Evolutionary conservation across 1,140 invertebrate genomes (phyloP).

Genomic region (Cepaea nemoralis): DNA sequence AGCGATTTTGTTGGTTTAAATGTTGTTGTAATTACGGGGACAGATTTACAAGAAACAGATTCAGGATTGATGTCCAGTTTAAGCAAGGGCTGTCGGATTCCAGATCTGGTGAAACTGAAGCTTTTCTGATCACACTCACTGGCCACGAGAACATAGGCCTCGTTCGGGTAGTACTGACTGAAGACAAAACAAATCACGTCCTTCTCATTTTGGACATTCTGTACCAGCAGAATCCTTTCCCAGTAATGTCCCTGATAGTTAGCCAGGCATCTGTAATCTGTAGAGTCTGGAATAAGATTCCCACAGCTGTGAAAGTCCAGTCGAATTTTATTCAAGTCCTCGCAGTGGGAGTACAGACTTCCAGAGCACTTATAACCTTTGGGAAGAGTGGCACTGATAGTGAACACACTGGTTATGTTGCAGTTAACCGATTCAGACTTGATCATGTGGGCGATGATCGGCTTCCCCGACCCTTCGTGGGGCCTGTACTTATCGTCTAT

Average conservation of each 20-base stretch:
- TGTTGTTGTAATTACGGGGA: slow-evolving; percentile 5
- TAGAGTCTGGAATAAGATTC: neutral
- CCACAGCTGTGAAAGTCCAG: slow-evolving; percentile 47
- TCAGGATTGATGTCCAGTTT: slow-evolving; percentile 40
- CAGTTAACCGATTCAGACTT: slow-evolving; percentile 35
- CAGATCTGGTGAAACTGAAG: slow-evolving; percentile 45
- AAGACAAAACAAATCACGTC: slow-evolving; percentile 49
- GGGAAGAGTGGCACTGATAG: slow-evolving; percentile 46
- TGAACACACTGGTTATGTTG: slow-evolving; percentile 44
- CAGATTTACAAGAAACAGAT: slow-evolving; percentile 43
- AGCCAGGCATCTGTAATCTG: slow-evolving; percentile 51
- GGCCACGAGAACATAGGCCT: slow-evolving; percentile 47
- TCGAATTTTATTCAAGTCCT: slow-evolving; percentile 44
- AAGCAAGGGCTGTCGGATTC: slow-evolving; percentile 42
- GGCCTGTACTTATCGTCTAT: slow-evolving; percentile 53
- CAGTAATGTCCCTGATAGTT: slow-evolving; percentile 51
- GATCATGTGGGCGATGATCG: slow-evolving; percentile 43
- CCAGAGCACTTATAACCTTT: slow-evolving; percentile 51
- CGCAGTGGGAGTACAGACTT: slow-evolving; percentile 51
- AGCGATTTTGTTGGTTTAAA: neutral
- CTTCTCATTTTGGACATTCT: slow-evolving; percentile 42
- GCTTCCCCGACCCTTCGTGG: slow-evolving; percentile 48
- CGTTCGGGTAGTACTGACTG: slow-evolving; percentile 45
- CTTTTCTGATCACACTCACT: slow-evolving; percentile 53
- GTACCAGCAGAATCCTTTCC: slow-evolving; percentile 54